phyloP scores from a whole-genome alignment of 2,797 vertebrate species.

The Sternotherus odoratus region DNA sequence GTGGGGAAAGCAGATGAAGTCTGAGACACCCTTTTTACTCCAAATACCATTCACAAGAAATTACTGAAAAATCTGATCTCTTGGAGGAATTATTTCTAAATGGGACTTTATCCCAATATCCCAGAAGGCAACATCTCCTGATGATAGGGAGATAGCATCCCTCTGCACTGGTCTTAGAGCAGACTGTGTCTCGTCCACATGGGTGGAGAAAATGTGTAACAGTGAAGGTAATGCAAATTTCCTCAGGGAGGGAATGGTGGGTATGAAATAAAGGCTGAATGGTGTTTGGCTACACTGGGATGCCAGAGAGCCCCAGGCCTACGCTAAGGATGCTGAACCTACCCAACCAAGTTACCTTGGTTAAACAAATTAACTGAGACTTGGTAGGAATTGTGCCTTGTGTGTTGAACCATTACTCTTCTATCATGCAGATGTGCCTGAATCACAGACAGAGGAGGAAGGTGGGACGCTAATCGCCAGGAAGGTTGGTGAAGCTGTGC shows the following conservation, averaged over 20 bases:
- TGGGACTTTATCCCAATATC: slow-evolving; percentile 3
- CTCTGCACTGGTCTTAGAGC: background rate
- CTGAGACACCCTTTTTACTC: background rate
- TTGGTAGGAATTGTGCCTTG: background rate
- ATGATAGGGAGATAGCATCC: background rate
- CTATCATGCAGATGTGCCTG: slow-evolving; percentile 76
- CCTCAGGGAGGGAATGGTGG: background rate
- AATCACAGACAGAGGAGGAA: slow-evolving; percentile 90
- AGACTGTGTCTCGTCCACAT: background rate
- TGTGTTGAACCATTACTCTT: background rate
- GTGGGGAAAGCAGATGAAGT: background rate
- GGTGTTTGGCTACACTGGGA: background rate
- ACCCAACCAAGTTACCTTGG: background rate
- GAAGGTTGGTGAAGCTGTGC: slow-evolving; percentile 96
- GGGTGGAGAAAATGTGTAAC: background rate
- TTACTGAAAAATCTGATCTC: background rate
- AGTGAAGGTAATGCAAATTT: background rate
- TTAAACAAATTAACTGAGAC: no score
- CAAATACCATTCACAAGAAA: background rate
- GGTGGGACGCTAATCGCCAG: slow-evolving; percentile 95
- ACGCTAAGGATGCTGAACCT: background rate
- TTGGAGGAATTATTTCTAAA: background rate
- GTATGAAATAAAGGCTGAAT: background rate
- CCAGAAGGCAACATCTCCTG: background rate
- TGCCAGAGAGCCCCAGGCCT: background rate